Conservation (phyloP, 2,113 vertebrate species). For the Motacilla tschutschensis region DNA sequence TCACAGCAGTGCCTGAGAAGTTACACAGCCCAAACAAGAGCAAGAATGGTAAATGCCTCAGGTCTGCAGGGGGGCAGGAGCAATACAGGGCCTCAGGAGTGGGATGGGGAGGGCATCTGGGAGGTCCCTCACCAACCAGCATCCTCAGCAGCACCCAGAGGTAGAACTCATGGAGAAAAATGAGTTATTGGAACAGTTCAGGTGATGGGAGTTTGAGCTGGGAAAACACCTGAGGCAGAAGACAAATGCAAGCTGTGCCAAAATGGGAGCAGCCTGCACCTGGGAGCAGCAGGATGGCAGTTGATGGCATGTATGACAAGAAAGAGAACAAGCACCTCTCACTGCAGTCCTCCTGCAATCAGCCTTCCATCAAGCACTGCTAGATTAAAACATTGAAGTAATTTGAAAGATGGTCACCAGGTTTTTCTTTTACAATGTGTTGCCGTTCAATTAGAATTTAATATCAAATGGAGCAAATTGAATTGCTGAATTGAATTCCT, state of each 20-base stretch:
- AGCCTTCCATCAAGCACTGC: neutral
- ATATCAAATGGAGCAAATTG: neutral
- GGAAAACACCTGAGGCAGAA: neutral
- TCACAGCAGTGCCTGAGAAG: neutral
- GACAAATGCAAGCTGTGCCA: neutral
- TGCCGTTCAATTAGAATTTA: neutral
- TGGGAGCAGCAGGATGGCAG: fast-evolving
- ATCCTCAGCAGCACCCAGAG: neutral
- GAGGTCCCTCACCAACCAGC: neutral
- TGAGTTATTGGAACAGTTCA: neutral
- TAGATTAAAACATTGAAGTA: fast-evolving
- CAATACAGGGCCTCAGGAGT: fast-evolving
- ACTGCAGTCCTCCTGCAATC: neutral
- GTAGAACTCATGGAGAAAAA: neutral
- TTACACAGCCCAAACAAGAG: neutral
- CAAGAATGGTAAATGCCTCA: neutral
- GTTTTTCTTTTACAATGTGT: neutral
- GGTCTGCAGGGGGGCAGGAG: neutral
- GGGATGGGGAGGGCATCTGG: fast-evolving
- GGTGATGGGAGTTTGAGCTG: neutral
- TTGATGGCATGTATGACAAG: fast-evolving
- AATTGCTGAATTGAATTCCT: too few relatives aligned
- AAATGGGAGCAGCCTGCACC: neutral
- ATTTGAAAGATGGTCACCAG: neutral
- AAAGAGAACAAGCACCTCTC: neutral